phyloP scores from a whole-genome alignment of 2,113 vertebrate species.

The Loxodonta africana region DNA sequence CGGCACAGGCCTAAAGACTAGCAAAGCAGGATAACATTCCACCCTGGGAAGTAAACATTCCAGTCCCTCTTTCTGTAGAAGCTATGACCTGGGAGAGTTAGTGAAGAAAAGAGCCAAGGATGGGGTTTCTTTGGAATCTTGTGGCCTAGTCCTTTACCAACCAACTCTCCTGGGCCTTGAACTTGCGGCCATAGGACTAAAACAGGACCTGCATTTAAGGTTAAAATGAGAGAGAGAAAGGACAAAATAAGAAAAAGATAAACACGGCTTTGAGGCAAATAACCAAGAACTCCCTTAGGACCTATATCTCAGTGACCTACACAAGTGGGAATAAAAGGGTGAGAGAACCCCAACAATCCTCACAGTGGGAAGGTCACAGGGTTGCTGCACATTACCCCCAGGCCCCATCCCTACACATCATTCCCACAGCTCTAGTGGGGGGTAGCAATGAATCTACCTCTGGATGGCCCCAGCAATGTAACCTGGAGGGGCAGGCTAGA shows the following conservation, averaged over 20 bases:
- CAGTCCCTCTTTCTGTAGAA: not conserved
- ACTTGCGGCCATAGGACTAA: not conserved
- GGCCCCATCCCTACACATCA: rapidly evolving
- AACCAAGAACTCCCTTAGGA: not conserved
- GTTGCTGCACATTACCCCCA: not conserved
- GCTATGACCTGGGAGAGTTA: not conserved
- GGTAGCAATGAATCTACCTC: not conserved
- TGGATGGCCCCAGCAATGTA: not conserved
- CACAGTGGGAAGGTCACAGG: not conserved
- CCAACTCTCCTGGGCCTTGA: not conserved
- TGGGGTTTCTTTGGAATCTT: not conserved
- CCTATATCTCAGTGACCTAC: not conserved
- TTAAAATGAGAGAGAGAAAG: not conserved
- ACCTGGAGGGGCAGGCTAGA: not conserved
- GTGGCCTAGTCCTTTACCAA: not conserved
- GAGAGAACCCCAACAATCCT: not conserved
- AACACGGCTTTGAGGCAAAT: not conserved
- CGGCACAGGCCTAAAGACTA: not conserved
- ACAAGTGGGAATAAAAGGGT: not conserved
- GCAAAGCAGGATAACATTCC: not conserved
- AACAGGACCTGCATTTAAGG: not conserved
- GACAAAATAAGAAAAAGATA: not conserved
- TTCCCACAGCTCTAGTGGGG: not conserved
- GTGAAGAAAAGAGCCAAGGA: not conserved
- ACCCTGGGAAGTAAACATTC: not conserved